Evolutionary conservation across 2,797 vertebrate species (phyloP).

Genomic region (Enteromius argenteus): DNA sequence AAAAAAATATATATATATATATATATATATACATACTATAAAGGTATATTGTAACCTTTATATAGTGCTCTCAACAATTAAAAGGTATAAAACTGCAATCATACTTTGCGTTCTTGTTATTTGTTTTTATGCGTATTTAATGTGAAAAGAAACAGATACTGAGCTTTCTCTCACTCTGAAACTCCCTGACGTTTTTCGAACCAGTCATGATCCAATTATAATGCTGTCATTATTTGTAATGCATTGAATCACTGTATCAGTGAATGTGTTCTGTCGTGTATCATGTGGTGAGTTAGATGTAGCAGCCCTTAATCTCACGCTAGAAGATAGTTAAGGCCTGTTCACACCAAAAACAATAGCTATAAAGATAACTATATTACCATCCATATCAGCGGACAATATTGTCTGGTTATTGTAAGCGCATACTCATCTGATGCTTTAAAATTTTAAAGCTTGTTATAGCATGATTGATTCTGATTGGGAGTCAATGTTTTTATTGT

Average conservation of each 20-base stretch:
- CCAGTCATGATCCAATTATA: neutral
- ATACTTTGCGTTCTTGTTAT: neutral
- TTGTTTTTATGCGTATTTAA: neutral
- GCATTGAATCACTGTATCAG: neutral
- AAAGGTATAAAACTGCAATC: neutral
- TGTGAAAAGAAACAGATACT: neutral
- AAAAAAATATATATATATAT: no score
- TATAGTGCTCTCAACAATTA: neutral
- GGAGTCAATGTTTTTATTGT: neutral
- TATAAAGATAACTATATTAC: neutral
- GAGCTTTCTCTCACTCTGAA: neutral
- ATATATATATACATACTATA: no score
- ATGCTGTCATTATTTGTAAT: neutral
- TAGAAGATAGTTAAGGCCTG: neutral
- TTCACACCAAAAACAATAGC: no score
- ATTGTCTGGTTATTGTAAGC: neutral
- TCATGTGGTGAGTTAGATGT: neutral
- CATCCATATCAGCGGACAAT: neutral
- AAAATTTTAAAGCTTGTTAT: neutral
- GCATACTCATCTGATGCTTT: neutral
- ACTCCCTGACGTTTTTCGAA: neutral
- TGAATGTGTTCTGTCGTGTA: neutral
- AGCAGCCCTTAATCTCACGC: neutral
- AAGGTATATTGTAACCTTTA: no score
- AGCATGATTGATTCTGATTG: neutral